These are phyloP conservation scores for Tenthredo scrophulariae DNA, from an alignment of 2,888 invertebrate genomes.

Conservation along the genomic window DNA sequence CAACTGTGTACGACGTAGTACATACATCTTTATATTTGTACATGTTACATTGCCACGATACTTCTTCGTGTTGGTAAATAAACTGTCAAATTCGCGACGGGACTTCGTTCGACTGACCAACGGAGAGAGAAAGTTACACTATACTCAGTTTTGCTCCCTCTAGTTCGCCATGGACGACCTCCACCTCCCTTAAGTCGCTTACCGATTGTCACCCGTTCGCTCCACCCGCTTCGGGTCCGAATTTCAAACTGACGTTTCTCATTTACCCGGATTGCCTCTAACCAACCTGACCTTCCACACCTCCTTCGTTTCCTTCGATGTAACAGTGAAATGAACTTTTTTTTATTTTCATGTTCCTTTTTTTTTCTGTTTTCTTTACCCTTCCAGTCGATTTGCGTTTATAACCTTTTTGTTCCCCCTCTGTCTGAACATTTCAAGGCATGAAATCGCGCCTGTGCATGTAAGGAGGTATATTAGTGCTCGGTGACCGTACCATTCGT, in stretches of 20 bases:
- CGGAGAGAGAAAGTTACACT: not conserved
- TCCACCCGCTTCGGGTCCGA: constrained; percentile 30
- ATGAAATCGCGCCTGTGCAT: not conserved
- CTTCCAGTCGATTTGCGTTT: not conserved
- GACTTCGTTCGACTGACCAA: constrained; percentile 46
- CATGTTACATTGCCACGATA: not conserved
- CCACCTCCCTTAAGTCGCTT: constrained; percentile 43
- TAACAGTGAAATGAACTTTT: not conserved
- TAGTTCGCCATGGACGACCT: constrained; percentile 38
- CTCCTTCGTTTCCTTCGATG: constrained; percentile 9
- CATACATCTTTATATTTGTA: not conserved
- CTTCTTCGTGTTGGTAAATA: constrained; percentile 17
- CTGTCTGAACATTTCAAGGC: not conserved
- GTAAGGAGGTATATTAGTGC: constrained; percentile 3
- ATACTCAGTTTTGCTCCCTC: constrained; percentile 54
- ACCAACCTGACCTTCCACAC: constrained; percentile 28
- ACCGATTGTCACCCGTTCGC: constrained; percentile 51
- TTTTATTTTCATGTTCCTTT: not conserved
- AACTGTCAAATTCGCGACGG: constrained; percentile 42
- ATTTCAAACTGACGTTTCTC: constrained; percentile 52
- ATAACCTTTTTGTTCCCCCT: not conserved
- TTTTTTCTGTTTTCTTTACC: not conserved
- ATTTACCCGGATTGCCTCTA: constrained; percentile 45
- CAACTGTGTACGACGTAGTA: constrained; percentile 19
- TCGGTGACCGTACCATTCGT: constrained; percentile 10